Conservation (phyloP, 2,113 vertebrate genomes). For the Plotosus lineatus region DNA sequence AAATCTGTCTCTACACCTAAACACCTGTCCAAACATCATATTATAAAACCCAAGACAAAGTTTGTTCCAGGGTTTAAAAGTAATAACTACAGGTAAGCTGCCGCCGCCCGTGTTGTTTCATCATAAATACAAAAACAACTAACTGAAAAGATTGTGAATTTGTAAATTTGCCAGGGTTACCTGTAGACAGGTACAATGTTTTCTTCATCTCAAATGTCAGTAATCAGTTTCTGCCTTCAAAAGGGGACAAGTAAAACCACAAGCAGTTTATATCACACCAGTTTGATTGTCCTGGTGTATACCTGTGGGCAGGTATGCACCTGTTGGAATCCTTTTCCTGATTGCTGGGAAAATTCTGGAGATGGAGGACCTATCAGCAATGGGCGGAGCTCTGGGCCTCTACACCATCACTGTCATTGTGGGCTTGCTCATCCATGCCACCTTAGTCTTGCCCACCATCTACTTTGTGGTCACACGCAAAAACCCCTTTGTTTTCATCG, state of each 20-base stretch:
- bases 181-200: neutral
- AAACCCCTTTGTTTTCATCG: slow-evolving; percentile 91
- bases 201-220: neutral
- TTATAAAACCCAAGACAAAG: too few species aligned
- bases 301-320: slow-evolving; percentile 84
- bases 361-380: slow-evolving; percentile 89
- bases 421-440: slow-evolving; percentile 86
- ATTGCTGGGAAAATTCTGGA: slow-evolving; percentile 98
- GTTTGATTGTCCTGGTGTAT: neutral
- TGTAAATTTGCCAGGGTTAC: neutral
- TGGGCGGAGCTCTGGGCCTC: slow-evolving; percentile 95
- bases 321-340: slow-evolving; percentile 93
- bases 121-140: neutral
- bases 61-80: too few species aligned
- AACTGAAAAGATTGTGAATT: neutral
- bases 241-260: neutral
- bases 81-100: neutral
- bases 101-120: neutral
- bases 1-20: too few species aligned
- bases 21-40: too few species aligned
- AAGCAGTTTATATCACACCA: neutral
- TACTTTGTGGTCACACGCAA: slow-evolving; percentile 91
- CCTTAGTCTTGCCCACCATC: slow-evolving; percentile 85
- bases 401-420: slow-evolving; percentile 91
- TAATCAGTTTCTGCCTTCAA: neutral